Conservation (phyloP, 2,888 invertebrate genomes). For the Ophion costatus region DNA sequence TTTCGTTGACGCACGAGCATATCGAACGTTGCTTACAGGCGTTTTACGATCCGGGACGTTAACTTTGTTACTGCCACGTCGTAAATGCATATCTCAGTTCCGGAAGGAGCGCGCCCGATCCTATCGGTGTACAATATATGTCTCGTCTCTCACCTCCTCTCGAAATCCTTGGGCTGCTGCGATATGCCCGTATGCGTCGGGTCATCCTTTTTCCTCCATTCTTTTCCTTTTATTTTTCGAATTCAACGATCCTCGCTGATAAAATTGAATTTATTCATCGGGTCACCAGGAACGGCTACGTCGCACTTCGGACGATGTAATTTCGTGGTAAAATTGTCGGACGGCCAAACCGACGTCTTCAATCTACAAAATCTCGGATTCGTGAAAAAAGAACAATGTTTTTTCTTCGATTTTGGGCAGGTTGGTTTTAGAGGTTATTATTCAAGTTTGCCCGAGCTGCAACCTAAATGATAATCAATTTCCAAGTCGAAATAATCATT, state of each 20-base stretch:
- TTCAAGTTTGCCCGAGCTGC: no score
- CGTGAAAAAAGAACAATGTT: neutral
- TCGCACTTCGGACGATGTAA: slow-evolving; percentile 12
- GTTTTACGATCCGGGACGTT: slow-evolving; percentile 48
- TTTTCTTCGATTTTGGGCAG: neutral
- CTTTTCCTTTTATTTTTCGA: slow-evolving; percentile 35
- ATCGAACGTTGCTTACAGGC: slow-evolving; percentile 42
- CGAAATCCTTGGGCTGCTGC: slow-evolving; percentile 8
- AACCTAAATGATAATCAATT: no score
- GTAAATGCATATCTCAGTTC: slow-evolving; percentile 60
- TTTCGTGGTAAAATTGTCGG: neutral
- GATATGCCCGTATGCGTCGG: slow-evolving; percentile 4
- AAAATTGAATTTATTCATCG: slow-evolving; percentile 54
- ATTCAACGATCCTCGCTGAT: slow-evolving; percentile 42
- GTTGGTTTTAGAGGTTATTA: no score
- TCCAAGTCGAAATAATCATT: no score
- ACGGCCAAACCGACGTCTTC: neutral
- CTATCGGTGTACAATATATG: slow-evolving; percentile 50
- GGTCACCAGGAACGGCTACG: slow-evolving; percentile 1
- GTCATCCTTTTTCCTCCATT: neutral
- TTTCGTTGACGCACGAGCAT: slow-evolving; percentile 22
- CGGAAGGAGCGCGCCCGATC: slow-evolving; percentile 43
- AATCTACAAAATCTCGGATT: neutral
- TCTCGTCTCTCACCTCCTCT: slow-evolving; percentile 35
- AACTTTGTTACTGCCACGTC: slow-evolving; percentile 58